phyloP scores from a whole-genome alignment of 1,140 invertebrate species.

The Bombus sylvicola region DNA sequence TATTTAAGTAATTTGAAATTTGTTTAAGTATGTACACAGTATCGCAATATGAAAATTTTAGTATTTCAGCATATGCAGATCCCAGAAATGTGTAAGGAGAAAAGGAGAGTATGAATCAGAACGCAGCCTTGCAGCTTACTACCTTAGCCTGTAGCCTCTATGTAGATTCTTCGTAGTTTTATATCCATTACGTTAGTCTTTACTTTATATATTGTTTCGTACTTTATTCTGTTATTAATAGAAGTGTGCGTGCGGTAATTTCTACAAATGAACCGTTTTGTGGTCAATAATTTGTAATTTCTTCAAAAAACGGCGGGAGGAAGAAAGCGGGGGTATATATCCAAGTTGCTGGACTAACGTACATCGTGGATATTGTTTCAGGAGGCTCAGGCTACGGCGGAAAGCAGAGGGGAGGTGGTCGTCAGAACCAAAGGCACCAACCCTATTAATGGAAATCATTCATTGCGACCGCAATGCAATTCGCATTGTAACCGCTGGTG shows the following conservation, averaged over 20 bases:
- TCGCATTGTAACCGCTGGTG: conserved; percentile 81
- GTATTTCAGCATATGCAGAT: conserved; percentile 62
- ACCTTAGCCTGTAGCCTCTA: conserved; percentile 83
- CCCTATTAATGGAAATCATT: conserved; percentile 86
- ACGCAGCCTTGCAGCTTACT: conserved; percentile 79
- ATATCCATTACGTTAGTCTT: conserved; percentile 57
- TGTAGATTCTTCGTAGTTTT: conserved; percentile 73
- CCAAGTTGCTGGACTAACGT: conserved; percentile 86
- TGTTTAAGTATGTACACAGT: conserved; percentile 15
- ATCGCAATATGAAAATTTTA: conserved; percentile 22
- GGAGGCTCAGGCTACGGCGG: conserved; percentile 86
- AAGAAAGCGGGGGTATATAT: conserved; percentile 78
- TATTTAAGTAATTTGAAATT: conserved; percentile 31
- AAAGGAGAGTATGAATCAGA: conserved; percentile 69
- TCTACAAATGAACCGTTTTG: conserved; percentile 52
- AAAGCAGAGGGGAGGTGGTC: conserved; percentile 85
- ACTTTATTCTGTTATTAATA: conserved; percentile 59
- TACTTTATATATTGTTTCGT: conserved; percentile 50
- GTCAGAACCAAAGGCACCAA: conserved; percentile 90
- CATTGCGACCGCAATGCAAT: conserved; percentile 79
- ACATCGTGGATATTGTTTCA: conserved; percentile 79
- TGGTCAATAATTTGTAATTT: conserved; percentile 56
- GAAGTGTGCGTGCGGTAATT: conserved; percentile 71
- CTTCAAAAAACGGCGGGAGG: conserved; percentile 28
- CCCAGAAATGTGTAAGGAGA: conserved; percentile 68